Base-by-base conservation (phyloP, 1,140 invertebrate species). In the Cyrtorhinus lividipennis region DNA sequence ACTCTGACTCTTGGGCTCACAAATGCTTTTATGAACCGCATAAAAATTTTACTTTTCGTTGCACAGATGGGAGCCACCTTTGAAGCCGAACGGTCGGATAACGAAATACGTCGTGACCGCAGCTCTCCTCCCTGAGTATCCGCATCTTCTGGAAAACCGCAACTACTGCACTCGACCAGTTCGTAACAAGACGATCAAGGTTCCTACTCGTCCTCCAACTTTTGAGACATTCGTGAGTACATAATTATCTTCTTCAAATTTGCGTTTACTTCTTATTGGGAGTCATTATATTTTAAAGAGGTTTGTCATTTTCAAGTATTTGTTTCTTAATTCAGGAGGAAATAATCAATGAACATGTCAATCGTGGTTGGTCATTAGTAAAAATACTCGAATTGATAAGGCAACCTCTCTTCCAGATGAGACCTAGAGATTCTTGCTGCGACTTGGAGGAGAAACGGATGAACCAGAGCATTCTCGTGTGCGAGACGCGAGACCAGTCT, bases 11-110 rank as follows among this genome's bases (percentile, higher is more conserved):
- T n/a, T n/a, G n/a, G n/a, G n/a, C n/a, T n/a, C n/a, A n/a, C n/a
- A n/a, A n/a, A n/a, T n/a, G n/a, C n/a, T n/a, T n/a, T n/a, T n/a
- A n/a, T n/a, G n/a, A n/a, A n/a, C 30, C 15, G 30, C 15, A 8
- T 38, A 38, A 38, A 5, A 8, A 15, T 38, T 5, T 15, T 38
- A 38, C 15, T 15, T 38, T 38, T 38, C 30, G 30, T 8, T 38
- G 5, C 15, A 45, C 5, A 27, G 45, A 2, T 97, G 93, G 94
- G 69, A 77, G 58, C 82, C 85, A 13, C 92, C 92, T 0, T 63
- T 71, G 0, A 70, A 80, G 27, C 83, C 86, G 0, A 90, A 95
- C 73, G 93, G 94, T 3, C 84, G 85, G 65, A 78, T 97, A 2
- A 85, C 82, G 0, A 75, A 85, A 67, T 97, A 95, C 74, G 76